Evolutionary conservation across 2,888 invertebrate species (phyloP).

Genomic region (Drosophila maculinotata): DNA sequence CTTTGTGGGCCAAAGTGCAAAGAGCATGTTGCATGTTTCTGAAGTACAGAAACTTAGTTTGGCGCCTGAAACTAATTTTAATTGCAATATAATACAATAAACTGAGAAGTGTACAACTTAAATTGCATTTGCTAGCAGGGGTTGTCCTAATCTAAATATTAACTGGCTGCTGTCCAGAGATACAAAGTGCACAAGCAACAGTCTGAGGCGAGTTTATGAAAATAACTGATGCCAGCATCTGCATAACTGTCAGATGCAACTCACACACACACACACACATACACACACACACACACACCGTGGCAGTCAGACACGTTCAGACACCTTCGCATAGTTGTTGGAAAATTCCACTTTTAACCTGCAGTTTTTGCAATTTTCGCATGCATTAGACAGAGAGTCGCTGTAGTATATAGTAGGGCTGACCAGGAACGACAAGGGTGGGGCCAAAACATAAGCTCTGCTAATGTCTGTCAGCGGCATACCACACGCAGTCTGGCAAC

Average conservation of each 20-base stretch:
- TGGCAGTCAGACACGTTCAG: conserved; percentile 9
- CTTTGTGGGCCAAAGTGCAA: conserved; percentile 5
- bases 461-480: conserved; percentile 73
- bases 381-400: conserved; percentile 45
- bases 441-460: conserved; percentile 57
- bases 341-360: conserved; percentile 56
- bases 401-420: not conserved
- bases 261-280: conserved; percentile 1
- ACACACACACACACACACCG: not conserved
- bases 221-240: conserved; percentile 50
- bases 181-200: conserved; percentile 9
- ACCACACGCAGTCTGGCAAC: conserved; percentile 58
- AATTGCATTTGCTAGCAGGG: conserved; percentile 29
- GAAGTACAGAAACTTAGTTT: not conserved
- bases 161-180: conserved; percentile 55
- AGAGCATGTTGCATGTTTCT: not conserved
- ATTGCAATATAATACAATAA: conserved; percentile 42
- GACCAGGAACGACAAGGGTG: not conserved
- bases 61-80: conserved; percentile 45
- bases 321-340: conserved; percentile 55
- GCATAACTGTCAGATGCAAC: conserved; percentile 41
- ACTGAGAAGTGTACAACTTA: conserved; percentile 19
- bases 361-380: conserved; percentile 62
- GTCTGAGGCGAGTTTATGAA: conserved; percentile 50
- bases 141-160: conserved; percentile 34